These are phyloP conservation scores for Erpetoichthys calabaricus DNA, from an alignment of 2,797 vertebrate genomes.

Conservation along the genomic window DNA sequence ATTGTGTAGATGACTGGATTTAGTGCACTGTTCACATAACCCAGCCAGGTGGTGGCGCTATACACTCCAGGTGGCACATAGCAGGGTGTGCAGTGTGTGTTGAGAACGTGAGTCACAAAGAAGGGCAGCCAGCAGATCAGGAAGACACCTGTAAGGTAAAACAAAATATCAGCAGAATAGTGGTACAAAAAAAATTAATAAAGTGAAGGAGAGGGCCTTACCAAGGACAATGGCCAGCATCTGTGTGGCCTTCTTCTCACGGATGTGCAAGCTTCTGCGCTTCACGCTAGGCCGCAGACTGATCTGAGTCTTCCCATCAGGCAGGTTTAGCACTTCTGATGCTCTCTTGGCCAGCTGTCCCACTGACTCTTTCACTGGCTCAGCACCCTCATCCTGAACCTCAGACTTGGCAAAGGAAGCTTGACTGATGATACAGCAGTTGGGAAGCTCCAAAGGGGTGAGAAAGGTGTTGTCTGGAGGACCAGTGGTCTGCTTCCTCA, in stretches of 20 bases:
- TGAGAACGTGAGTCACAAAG: slow-evolving; percentile 86
- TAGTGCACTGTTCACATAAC: slow-evolving; percentile 83
- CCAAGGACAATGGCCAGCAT: slow-evolving; percentile 85
- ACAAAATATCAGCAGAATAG: slow-evolving; percentile 1
- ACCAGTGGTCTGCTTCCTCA: slow-evolving; percentile 48
- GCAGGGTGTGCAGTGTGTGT: slow-evolving; percentile 75
- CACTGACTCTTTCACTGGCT: slow-evolving; percentile 22
- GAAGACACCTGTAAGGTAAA: slow-evolving; percentile 64
- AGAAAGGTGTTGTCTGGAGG: slow-evolving; percentile 47
- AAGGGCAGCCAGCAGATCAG: slow-evolving; percentile 93
- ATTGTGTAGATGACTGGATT: slow-evolving; percentile 89
- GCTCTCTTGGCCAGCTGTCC: slow-evolving; percentile 34
- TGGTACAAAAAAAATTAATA: background rate
- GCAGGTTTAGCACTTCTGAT: slow-evolving; percentile 65
- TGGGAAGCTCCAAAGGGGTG: slow-evolving; percentile 52
- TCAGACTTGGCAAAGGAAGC: slow-evolving; percentile 45
- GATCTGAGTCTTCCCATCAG: slow-evolving; percentile 59
- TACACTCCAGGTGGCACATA: slow-evolving; percentile 66
- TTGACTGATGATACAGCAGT: slow-evolving; percentile 75
- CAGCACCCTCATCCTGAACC: slow-evolving; percentile 16
- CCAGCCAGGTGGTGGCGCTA: slow-evolving; percentile 83
- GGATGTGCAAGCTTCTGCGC: slow-evolving; percentile 63
- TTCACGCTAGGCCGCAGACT: slow-evolving; percentile 42
- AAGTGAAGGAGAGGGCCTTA: slow-evolving; percentile 34
- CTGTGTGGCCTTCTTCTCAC: slow-evolving; percentile 86